Evolutionary conservation across 2,888 invertebrate genomes (phyloP).

Genomic region (Nebria brevicollis): DNA sequence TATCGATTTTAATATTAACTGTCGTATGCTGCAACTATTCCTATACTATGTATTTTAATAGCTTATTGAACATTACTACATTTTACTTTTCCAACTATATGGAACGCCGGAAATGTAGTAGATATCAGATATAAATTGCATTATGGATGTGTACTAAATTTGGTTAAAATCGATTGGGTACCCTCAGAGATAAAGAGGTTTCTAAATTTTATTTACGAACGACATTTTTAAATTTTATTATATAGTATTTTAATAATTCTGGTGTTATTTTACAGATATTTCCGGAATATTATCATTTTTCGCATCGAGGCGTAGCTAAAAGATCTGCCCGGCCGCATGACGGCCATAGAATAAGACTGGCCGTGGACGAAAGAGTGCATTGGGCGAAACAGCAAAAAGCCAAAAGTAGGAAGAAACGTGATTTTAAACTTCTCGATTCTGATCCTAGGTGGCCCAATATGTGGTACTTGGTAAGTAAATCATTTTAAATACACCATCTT

Average conservation of each 20-base stretch:
- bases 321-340: constrained; percentile 78
- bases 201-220: background rate
- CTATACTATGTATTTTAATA: background rate
- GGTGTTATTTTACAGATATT: constrained; percentile 76
- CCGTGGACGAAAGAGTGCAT: constrained; percentile 78
- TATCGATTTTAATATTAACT: background rate
- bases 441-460: constrained; percentile 94
- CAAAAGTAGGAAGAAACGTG: constrained; percentile 83
- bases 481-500: background rate
- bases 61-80: background rate
- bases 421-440: constrained; percentile 70
- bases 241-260: background rate
- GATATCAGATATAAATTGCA: background rate
- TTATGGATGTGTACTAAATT: no score
- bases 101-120: background rate
- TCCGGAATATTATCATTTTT: constrained; percentile 86
- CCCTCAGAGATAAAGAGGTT: background rate
- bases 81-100: background rate
- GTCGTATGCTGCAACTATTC: background rate
- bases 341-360: constrained; percentile 76
- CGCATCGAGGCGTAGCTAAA: constrained; percentile 81
- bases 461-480: constrained; percentile 94
- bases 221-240: background rate
- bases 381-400: constrained; percentile 87
- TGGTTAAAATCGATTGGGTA: no score